Conservation (phyloP, 2,797 vertebrate genomes). For the Sebastes taczanowskii region DNA sequence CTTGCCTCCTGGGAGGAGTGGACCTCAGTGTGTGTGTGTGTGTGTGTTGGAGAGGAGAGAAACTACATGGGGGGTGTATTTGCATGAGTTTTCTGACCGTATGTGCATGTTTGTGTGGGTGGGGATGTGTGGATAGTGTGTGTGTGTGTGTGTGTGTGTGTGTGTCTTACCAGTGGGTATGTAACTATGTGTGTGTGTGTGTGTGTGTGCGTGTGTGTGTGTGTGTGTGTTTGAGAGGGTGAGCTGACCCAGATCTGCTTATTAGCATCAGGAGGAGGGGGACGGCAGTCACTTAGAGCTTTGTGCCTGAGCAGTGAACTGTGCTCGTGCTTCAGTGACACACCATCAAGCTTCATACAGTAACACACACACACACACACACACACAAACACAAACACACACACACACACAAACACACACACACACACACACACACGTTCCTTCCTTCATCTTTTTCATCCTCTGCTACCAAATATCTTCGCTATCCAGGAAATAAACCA, state of each 20-base stretch:
- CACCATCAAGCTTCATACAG: constrained; percentile 71
- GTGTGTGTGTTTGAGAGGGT: constrained; percentile 52
- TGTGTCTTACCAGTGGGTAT: constrained; percentile 18
- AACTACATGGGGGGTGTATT: constrained; percentile 6
- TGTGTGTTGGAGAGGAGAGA: constrained; percentile 2
- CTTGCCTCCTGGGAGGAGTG: constrained; percentile 53
- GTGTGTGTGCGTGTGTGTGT: constrained; percentile 9
- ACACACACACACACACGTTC: background rate
- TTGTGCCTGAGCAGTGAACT: constrained; percentile 83
- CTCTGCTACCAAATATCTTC: constrained; percentile 28
- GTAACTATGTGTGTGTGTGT: background rate
- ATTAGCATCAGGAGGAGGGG: constrained; percentile 77
- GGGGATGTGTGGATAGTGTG: constrained; percentile 12
- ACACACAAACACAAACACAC: background rate
- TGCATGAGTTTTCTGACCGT: constrained; percentile 21
- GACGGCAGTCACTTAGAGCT: constrained; percentile 74
- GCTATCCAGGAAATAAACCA: constrained; percentile 48
- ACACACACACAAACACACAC: background rate
- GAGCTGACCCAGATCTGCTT: constrained; percentile 83
- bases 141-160: constrained; percentile 4
- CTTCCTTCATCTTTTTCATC: constrained; percentile 9
- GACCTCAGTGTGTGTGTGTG: constrained; percentile 3
- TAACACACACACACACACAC: constrained; percentile 14
- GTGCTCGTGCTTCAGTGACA: constrained; percentile 74
- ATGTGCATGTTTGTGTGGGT: constrained; percentile 23